A percentile compares a stretch with the other conserved stretches of the same genome.
These are phyloP conservation scores for Cavia porcellus DNA, from an alignment of 2,113 vertebrate species.

Conservation along the genomic window DNA sequence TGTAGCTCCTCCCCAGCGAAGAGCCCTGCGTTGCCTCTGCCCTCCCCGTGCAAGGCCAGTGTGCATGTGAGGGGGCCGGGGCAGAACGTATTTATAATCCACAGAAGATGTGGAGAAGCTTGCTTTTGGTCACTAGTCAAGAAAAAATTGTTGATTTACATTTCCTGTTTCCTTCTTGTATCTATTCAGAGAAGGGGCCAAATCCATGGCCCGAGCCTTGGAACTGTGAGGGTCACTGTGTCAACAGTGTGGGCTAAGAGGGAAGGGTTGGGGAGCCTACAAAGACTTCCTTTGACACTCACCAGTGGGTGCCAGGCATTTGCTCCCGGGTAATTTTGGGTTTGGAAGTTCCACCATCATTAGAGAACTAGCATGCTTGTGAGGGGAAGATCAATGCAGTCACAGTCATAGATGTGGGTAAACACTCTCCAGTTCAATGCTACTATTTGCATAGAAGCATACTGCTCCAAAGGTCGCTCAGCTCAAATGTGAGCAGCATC, in stretches of 20 bases:
- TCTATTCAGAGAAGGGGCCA: not conserved
- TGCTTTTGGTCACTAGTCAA: not conserved
- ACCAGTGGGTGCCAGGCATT: not conserved
- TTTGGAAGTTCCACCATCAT: not conserved
- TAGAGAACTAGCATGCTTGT: not conserved
- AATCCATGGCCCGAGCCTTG: rapidly evolving
- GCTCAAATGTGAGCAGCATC: rapidly evolving
- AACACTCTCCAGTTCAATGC: not conserved
- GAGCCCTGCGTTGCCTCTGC: rapidly evolving
- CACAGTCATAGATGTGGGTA: not conserved
- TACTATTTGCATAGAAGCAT: not conserved
- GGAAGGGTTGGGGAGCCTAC: not conserved
- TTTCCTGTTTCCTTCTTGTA: not conserved
- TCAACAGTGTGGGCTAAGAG: not conserved
- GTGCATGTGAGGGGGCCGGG: not conserved
- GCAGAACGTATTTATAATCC: too few relatives aligned
- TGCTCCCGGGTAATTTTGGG: not conserved
- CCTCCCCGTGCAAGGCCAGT: not conserved
- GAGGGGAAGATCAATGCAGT: not conserved
- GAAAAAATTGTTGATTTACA: not conserved
- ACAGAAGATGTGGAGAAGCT: not conserved
- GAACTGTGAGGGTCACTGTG: rapidly evolving
- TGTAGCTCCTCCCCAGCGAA: rapidly evolving
- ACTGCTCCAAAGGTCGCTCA: not conserved
- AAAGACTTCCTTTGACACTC: not conserved